Conservation (phyloP, 2,797 vertebrate species). For the Columba guinea region DNA sequence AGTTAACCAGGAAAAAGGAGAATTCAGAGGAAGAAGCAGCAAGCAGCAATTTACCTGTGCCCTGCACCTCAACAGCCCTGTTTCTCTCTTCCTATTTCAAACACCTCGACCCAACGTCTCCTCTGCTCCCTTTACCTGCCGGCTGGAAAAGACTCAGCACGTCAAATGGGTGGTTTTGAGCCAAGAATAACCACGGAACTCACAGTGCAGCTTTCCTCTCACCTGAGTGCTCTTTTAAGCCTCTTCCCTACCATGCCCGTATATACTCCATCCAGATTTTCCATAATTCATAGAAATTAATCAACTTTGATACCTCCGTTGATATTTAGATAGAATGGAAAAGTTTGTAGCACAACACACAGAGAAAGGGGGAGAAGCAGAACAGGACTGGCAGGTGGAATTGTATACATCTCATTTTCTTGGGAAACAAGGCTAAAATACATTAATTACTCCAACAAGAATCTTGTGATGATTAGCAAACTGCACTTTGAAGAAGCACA, state of each 20-base stretch:
- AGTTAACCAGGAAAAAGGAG: neutral
- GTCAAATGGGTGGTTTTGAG: neutral
- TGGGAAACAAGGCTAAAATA: neutral
- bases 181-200: neutral
- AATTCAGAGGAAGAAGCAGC: neutral
- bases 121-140: neutral
- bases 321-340: neutral
- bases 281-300: neutral
- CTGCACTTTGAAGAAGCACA: neutral
- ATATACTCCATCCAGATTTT: neutral
- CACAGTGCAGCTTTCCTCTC: neutral
- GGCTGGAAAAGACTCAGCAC: neutral
- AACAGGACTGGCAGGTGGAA: neutral
- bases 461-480: rapidly evolving
- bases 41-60: neutral
- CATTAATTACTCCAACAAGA: neutral
- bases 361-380: neutral
- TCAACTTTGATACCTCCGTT: neutral
- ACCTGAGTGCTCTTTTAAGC: neutral
- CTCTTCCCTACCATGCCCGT: neutral
- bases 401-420: neutral
- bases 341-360: neutral
- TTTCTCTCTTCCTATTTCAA: neutral
- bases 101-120: neutral
- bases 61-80: neutral